phyloP scores from a whole-genome alignment of 2,888 invertebrate genomes.

The Protophormia terraenovae region DNA sequence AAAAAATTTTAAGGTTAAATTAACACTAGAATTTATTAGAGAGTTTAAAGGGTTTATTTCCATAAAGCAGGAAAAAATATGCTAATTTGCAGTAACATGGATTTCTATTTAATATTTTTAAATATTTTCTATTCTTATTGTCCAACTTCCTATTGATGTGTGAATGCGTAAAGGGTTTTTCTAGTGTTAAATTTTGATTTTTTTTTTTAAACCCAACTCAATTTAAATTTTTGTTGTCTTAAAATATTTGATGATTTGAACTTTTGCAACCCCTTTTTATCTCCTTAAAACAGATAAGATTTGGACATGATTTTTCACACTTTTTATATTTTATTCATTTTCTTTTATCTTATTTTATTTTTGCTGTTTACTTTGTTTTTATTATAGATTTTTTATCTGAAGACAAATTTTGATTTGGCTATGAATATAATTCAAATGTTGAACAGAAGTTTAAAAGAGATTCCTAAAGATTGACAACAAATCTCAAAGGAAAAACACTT shows the following conservation, averaged over 20 bases:
- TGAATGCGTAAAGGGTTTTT: neutral
- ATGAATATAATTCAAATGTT: constrained; percentile 26
- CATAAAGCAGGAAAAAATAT: too few relatives aligned
- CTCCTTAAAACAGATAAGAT: neutral
- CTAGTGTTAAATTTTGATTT: neutral
- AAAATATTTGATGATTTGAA: constrained; percentile 41
- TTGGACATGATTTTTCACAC: constrained; percentile 46
- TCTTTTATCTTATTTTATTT: neutral
- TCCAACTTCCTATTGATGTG: neutral
- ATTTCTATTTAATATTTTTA: too few relatives aligned
- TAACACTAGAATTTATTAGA: neutral
- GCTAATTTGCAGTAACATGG: too few relatives aligned
- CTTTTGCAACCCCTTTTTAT: neutral
- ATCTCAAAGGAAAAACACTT: too few relatives aligned
- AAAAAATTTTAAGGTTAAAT: neutral
- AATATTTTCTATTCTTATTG: neutral
- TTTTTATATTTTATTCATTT: neutral
- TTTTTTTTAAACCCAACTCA: neutral
- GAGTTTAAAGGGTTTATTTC: neutral
- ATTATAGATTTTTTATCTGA: neutral
- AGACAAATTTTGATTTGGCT: constrained; percentile 10
- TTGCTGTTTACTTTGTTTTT: neutral
- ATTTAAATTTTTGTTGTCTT: constrained; percentile 19
- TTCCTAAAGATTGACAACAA: too few relatives aligned
- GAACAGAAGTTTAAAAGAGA: neutral